Conservation (phyloP, 64 coral and sea anemone genomes). For the Platygyra sinensis region DNA sequence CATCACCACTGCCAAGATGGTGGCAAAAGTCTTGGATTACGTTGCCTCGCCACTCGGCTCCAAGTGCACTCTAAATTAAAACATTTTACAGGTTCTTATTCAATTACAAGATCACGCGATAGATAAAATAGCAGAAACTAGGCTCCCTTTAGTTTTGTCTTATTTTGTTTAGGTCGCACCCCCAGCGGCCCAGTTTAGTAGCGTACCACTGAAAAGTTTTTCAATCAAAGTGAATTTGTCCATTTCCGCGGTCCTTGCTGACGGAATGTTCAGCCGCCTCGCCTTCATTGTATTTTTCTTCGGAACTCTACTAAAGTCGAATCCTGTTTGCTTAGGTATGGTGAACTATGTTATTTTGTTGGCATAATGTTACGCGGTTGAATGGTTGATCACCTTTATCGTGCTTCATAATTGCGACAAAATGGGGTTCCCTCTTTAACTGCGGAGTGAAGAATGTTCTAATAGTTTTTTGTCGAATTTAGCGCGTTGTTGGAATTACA, state of each 20-base stretch:
- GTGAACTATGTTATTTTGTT: not conserved
- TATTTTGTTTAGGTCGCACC: not conserved
- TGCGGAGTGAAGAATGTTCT: not conserved
- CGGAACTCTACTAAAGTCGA: not conserved
- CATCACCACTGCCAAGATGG: not conserved
- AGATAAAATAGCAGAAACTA: conserved; percentile 14
- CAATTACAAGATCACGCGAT: not conserved
- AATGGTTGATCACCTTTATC: not conserved
- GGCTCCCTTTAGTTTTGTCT: not conserved
- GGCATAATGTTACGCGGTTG: not conserved
- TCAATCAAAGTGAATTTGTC: not conserved
- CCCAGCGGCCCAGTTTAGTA: not conserved
- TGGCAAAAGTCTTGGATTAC: not conserved
- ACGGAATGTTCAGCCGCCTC: not conserved
- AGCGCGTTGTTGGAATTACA: not conserved
- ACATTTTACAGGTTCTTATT: conserved; percentile 12
- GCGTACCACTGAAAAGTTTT: not conserved
- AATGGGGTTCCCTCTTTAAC: not conserved
- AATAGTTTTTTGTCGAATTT: not conserved
- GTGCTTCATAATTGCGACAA: not conserved
- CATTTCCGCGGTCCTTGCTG: not conserved
- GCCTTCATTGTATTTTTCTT: conserved; percentile 1
- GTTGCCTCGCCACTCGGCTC: not conserved
- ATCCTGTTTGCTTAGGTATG: conserved; percentile 4
- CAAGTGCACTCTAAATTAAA: not conserved